Conservation (phyloP, 2,113 vertebrate genomes). For the Heterochromis multidens region DNA sequence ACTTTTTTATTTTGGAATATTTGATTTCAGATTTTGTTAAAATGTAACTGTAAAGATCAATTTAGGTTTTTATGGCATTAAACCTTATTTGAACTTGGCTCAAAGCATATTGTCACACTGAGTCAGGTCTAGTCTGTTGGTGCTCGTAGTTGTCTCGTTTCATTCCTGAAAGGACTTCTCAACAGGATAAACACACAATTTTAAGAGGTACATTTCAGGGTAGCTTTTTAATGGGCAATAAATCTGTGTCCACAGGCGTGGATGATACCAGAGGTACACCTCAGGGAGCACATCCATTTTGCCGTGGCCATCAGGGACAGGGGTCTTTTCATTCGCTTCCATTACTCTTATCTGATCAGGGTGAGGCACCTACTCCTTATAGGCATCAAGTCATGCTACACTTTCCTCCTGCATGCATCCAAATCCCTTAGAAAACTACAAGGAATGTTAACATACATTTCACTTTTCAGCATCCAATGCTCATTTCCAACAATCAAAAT, state of each 20-base stretch:
- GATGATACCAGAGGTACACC: conserved; percentile 71
- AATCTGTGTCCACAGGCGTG: conserved; percentile 72
- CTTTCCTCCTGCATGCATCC: conserved; percentile 8
- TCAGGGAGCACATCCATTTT: conserved; percentile 73
- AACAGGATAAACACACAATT: conserved; percentile 62
- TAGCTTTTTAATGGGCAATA: conserved; percentile 74
- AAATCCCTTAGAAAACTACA: conserved; percentile 8
- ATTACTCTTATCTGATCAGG: conserved; percentile 77
- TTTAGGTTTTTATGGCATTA: conserved; percentile 69
- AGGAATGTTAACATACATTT: conserved; percentile 1
- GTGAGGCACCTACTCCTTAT: conserved; percentile 52
- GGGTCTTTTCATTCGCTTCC: conserved; percentile 70
- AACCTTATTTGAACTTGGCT: conserved; percentile 62
- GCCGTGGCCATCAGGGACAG: conserved; percentile 67
- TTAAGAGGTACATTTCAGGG: conserved; percentile 66
- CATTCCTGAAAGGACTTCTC: conserved; percentile 51
- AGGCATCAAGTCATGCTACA: conserved; percentile 38
- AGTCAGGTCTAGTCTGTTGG: conserved; percentile 3
- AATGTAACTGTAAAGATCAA: conserved; percentile 57
- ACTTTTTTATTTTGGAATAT: conserved; percentile 58
- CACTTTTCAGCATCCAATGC: not conserved
- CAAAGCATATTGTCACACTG: conserved; percentile 23
- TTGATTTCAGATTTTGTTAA: conserved; percentile 62
- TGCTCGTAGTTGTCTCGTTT: conserved; percentile 25
- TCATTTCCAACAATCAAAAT: conserved; percentile 6